phyloP scores from a whole-genome alignment of 2,797 vertebrate species.

The Emys orbicularis region DNA sequence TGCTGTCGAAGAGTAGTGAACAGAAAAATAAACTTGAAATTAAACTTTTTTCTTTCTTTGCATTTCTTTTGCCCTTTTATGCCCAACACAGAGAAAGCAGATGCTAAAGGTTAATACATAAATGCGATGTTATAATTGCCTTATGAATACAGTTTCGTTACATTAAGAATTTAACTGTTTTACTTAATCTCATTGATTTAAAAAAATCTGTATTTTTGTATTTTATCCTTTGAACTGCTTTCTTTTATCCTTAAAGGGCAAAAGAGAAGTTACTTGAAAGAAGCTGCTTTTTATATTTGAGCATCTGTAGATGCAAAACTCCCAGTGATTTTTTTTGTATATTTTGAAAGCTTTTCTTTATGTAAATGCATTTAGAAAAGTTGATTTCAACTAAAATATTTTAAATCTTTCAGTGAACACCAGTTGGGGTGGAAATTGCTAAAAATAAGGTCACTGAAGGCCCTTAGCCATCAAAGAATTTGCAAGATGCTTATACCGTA shows the following conservation, averaged over 20 bases:
- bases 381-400: accelerated
- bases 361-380: not conserved
- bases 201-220: not conserved
- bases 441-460: slow-evolving; percentile 21
- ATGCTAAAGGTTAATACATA: not conserved
- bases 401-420: not conserved
- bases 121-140: not conserved
- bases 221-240: not conserved
- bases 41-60: not conserved
- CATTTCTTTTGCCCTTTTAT: not conserved
- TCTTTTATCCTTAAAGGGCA: not conserved
- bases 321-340: not conserved
- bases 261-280: not conserved
- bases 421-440: slow-evolving; percentile 32
- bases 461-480: not conserved
- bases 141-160: not conserved
- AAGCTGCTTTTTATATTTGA: not conserved
- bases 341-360: not conserved
- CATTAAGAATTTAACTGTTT: not conserved
- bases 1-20: not conserved
- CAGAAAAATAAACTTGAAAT: not conserved
- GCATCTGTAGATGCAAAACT: not conserved
- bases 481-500: not conserved
- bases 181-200: not conserved
- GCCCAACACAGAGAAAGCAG: not conserved